Evolutionary conservation across 2,888 invertebrate genomes (phyloP).

Genomic region (Teleiodes luculella): DNA sequence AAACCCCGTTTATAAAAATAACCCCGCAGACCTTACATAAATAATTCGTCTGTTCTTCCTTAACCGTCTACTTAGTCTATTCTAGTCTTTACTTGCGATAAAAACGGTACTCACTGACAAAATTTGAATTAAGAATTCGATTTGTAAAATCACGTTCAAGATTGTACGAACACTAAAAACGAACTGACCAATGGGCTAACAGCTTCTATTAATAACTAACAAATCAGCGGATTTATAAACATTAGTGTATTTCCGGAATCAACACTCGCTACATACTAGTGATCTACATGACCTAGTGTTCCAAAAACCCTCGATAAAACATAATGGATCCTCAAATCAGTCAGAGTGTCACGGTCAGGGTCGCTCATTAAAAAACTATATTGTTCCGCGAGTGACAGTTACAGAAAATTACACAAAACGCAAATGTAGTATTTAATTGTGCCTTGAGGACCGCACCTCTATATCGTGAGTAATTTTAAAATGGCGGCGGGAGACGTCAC

Average conservation of each 20-base stretch:
- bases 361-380: not conserved
- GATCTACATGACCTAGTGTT: conserved; percentile 3
- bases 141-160: no score
- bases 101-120: no score
- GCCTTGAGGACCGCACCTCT: not conserved
- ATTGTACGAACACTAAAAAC: no score
- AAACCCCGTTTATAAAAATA: no score
- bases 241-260: not conserved
- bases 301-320: not conserved
- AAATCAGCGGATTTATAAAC: not conserved
- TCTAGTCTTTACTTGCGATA: no score
- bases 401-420: not conserved
- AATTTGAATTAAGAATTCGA: no score
- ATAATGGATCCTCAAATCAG: not conserved
- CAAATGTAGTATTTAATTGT: not conserved
- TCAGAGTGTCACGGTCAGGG: conserved; percentile 2
- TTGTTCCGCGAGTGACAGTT: not conserved
- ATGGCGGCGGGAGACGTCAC: not conserved
- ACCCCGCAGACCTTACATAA: no score
- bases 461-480: not conserved
- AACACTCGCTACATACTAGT: not conserved
- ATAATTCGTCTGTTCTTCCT: no score
- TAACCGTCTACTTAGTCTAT: no score
- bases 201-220: not conserved
- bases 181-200: not conserved